Percentiles rank a stretch among this genome's conserved stretches.
These are phyloP conservation scores for Myzus persicae DNA, from an alignment of 1,140 invertebrate species.

Conservation along the genomic window DNA sequence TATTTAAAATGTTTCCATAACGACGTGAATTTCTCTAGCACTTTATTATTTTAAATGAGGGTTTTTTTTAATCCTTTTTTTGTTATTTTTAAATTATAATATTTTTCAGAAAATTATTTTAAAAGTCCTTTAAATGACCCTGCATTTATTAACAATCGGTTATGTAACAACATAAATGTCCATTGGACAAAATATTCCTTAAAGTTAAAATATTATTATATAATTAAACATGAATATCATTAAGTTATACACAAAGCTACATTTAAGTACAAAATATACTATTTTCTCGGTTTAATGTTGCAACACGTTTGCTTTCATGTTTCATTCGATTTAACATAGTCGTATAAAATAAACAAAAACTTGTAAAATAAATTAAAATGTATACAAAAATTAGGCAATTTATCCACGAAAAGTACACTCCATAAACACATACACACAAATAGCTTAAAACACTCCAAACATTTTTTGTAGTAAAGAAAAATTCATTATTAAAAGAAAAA, in stretches of 20 bases:
- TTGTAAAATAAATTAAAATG: not conserved
- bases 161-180: not conserved
- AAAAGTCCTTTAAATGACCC: not conserved
- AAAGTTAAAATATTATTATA: not conserved
- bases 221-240: not conserved
- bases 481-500: not conserved
- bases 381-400: not conserved
- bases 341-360: not conserved
- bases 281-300: not conserved
- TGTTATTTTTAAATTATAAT: slow-evolving; percentile 42
- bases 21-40: not conserved
- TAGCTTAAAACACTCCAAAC: not conserved
- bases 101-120: slow-evolving; percentile 3
- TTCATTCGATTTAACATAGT: not conserved
- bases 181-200: not conserved
- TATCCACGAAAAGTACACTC: not conserved
- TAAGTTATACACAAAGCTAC: not conserved
- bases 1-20: not conserved
- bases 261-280: not conserved
- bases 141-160: not conserved
- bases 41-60: slow-evolving; percentile 3
- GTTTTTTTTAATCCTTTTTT: slow-evolving; percentile 7
- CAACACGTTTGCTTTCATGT: not conserved
- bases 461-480: not conserved
- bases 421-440: not conserved